phyloP scores from a whole-genome alignment of 2,113 vertebrate genomes.

The Brachypodius melanocephalos region DNA sequence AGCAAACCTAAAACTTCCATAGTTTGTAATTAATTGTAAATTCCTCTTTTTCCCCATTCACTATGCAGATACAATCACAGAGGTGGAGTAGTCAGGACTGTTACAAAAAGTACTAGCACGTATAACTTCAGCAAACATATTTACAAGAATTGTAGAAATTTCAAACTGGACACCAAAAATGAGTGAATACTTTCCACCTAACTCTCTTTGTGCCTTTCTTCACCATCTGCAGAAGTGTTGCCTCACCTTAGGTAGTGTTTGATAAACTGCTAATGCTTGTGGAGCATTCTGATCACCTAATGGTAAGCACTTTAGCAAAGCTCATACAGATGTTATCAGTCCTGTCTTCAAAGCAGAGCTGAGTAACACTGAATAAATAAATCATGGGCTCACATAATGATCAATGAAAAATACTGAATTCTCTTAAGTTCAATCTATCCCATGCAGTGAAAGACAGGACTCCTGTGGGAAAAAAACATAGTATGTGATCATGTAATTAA shows the following conservation, averaged over 20 bases:
- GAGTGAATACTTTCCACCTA: not conserved
- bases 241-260: not conserved
- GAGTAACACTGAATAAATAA: not conserved
- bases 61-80: not conserved
- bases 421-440: not conserved
- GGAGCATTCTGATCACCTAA: not conserved
- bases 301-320: not conserved
- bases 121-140: not conserved
- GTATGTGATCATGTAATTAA: not conserved
- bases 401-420: not conserved
- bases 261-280: not conserved
- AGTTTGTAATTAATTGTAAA: not conserved
- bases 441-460: not conserved
- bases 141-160: not conserved
- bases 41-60: not conserved
- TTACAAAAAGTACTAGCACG: not conserved
- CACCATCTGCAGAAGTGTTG: not conserved
- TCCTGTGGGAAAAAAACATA: not conserved
- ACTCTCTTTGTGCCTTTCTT: not conserved
- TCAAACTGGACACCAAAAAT: not conserved
- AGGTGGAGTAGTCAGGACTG: not conserved
- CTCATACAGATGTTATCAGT: not conserved
- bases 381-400: not conserved
- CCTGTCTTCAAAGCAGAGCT: slow-evolving; percentile 1
- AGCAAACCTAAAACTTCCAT: not conserved